Evolutionary conservation across 2,113 vertebrate genomes (phyloP).

Genomic region (Cervus canadensis): DNA sequence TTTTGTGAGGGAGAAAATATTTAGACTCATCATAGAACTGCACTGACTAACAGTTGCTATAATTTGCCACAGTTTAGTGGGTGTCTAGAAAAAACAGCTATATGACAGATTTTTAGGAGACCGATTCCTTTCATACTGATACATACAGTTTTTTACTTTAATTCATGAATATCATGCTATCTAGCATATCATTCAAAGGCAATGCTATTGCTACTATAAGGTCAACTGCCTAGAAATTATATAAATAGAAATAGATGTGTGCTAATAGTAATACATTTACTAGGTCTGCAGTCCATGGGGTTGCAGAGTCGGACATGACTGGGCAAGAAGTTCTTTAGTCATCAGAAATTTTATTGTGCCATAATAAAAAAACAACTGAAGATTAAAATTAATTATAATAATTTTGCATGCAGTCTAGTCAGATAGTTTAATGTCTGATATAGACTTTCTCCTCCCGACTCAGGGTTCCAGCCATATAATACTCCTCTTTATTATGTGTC

Average conservation of each 20-base stretch:
- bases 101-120: neutral
- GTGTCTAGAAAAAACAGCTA: neutral
- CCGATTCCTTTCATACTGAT: neutral
- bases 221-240: neutral
- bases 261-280: neutral
- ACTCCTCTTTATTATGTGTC: neutral
- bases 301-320: neutral
- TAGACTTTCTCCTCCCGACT: neutral
- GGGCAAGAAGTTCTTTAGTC: neutral
- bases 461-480: neutral
- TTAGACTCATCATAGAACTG: constrained; percentile 30
- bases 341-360: neutral
- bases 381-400: neutral
- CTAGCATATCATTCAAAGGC: neutral
- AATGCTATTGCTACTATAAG: neutral
- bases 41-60: neutral
- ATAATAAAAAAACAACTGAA: neutral
- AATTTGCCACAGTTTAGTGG: neutral
- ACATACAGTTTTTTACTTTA: neutral
- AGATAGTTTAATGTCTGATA: neutral
- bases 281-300: neutral
- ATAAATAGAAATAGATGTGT: neutral
- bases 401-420: neutral
- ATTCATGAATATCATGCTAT: neutral
- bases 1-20: constrained; percentile 16